Conservation (phyloP, 1,140 invertebrate species). For the Apis dorsata region DNA sequence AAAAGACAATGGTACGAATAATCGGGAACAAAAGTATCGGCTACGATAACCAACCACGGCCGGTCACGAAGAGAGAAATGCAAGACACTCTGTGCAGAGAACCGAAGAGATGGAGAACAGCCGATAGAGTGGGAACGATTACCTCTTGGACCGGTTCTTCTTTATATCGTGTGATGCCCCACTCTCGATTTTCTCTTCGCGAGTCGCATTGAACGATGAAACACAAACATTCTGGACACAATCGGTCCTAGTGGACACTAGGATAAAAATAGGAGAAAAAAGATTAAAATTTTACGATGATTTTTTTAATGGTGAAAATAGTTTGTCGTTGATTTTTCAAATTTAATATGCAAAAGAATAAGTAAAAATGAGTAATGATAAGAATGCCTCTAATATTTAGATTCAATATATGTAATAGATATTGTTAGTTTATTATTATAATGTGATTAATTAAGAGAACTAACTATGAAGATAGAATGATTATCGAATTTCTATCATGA, state of each 20-base stretch:
- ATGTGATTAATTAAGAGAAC: too few relatives aligned
- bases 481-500: too few relatives aligned
- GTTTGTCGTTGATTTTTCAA: too few relatives aligned
- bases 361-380: too few relatives aligned
- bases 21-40: conserved; percentile 29
- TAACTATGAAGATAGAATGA: too few relatives aligned
- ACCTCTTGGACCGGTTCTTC: conserved; percentile 73
- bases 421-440: too few relatives aligned
- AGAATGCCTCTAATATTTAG: too few relatives aligned
- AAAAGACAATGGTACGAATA: neutral
- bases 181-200: conserved; percentile 56
- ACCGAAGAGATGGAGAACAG: conserved; percentile 62
- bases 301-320: too few relatives aligned
- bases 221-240: neutral
- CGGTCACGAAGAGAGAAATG: conserved; percentile 55
- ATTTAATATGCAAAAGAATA: too few relatives aligned
- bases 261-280: neutral
- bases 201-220: conserved; percentile 7
- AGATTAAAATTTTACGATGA: too few relatives aligned
- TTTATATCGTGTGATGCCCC: conserved; percentile 69
- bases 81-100: conserved; percentile 34
- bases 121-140: conserved; percentile 66
- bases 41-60: conserved; percentile 32
- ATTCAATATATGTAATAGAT: too few relatives aligned
- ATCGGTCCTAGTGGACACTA: neutral